phyloP scores from a whole-genome alignment of 2,797 vertebrate genomes.

The Poeciliopsis presidionis region DNA sequence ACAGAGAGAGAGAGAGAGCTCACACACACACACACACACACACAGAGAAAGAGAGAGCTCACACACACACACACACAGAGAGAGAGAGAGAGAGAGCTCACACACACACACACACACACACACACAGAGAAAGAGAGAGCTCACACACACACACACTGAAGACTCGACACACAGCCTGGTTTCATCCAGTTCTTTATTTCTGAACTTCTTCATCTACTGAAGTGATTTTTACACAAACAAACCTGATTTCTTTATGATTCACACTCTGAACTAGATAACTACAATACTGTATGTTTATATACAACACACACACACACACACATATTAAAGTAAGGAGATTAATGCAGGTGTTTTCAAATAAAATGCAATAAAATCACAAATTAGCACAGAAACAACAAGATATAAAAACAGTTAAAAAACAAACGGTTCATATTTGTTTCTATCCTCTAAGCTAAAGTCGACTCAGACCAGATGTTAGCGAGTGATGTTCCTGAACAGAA shows the following conservation, averaged over 20 bases:
- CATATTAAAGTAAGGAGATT: conserved; percentile 30
- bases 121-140: too few relatives aligned
- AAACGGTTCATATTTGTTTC: conserved; percentile 38
- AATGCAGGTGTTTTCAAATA: conserved; percentile 37
- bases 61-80: too few relatives aligned
- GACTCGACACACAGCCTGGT: conserved; percentile 3
- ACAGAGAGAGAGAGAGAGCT: too few relatives aligned
- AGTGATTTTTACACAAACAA: conserved; percentile 60
- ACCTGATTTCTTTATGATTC: conserved; percentile 59
- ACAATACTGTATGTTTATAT: conserved; percentile 45
- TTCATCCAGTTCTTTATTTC: conserved; percentile 71
- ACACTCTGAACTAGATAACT: conserved; percentile 37
- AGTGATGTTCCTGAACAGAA: conserved; percentile 66
- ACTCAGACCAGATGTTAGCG: conserved; percentile 47
- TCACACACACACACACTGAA: not conserved
- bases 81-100: too few relatives aligned
- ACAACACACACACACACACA: not conserved
- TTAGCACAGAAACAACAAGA: conserved; percentile 34
- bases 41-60: too few relatives aligned
- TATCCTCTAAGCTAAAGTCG: conserved; percentile 41
- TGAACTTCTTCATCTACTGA: conserved; percentile 50
- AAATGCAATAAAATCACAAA: conserved; percentile 45
- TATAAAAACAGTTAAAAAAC: conserved; percentile 71
- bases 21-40: too few relatives aligned
- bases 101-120: too few relatives aligned